phyloP scores from a whole-genome alignment of 2,113 vertebrate genomes.

The Tonatia bakeri region DNA sequence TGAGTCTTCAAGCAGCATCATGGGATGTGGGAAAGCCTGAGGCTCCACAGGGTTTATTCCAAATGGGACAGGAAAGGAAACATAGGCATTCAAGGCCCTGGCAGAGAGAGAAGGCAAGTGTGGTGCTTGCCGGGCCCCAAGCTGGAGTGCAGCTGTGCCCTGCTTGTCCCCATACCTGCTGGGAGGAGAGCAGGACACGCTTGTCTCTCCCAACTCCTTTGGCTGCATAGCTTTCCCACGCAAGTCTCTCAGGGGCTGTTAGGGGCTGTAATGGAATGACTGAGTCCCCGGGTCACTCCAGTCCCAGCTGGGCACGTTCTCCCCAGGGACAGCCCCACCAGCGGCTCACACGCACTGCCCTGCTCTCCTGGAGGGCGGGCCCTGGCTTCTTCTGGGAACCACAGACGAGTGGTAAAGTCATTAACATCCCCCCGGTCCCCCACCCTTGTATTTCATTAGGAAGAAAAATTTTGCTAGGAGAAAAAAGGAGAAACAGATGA shows the following conservation, averaged over 20 bases:
- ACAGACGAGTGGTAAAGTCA: background rate
- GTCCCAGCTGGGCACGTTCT: conserved; percentile 34
- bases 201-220: background rate
- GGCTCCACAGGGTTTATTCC: background rate
- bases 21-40: rapidly evolving
- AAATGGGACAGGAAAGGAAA: background rate
- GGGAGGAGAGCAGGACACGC: no score
- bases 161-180: background rate
- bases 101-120: background rate
- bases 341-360: background rate
- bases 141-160: background rate
- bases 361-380: background rate
- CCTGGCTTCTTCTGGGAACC: background rate
- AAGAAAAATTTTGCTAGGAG: background rate
- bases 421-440: background rate
- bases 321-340: background rate
- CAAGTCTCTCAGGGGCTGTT: background rate
- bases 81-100: background rate
- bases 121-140: background rate
- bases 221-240: rapidly evolving
- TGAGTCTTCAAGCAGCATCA: rapidly evolving
- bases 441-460: background rate
- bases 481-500: background rate
- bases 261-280: background rate
- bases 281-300: background rate